Conservation (phyloP, 2,113 vertebrate genomes). For the Melanostigma gelatinosum region DNA sequence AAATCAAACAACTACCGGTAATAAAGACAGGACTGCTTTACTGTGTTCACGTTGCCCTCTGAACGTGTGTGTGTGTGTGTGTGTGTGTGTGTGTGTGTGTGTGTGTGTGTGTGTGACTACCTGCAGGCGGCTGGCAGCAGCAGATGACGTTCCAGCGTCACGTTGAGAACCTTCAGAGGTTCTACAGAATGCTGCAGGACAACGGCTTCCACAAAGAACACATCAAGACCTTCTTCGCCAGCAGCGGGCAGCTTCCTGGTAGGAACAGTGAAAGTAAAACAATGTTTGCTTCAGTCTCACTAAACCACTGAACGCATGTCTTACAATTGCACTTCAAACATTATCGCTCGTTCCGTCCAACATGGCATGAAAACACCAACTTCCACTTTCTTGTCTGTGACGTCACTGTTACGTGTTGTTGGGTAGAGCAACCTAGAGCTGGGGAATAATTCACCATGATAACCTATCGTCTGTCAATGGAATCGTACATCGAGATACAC, state of each 20-base stretch:
- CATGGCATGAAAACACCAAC: too few species aligned
- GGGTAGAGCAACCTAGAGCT: too few species aligned
- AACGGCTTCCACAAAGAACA: slow-evolving; percentile 86
- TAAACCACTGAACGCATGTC: too few species aligned
- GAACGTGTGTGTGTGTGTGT: slow-evolving; percentile 1
- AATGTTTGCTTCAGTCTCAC: neutral
- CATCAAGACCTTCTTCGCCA: slow-evolving; percentile 86
- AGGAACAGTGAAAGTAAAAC: neutral
- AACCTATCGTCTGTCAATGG: too few species aligned
- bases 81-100: neutral
- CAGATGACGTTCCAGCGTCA: slow-evolving; percentile 84
- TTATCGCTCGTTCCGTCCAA: too few species aligned
- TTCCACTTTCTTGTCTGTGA: too few species aligned
- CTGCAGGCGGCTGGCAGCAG: slow-evolving; percentile 84
- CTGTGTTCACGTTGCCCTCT: neutral
- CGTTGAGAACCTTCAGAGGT: slow-evolving; percentile 79
- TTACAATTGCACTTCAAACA: too few species aligned
- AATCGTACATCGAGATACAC: too few species aligned
- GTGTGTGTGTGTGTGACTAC: slow-evolving; percentile 1
- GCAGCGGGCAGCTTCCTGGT: slow-evolving; percentile 82
- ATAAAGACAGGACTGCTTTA: neutral
- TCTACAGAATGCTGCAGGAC: slow-evolving; percentile 82
- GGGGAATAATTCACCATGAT: too few species aligned
- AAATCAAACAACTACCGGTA: neutral
- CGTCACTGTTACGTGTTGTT: too few species aligned